Evolutionary conservation across 2,888 invertebrate species (phyloP).

Genomic region (Clepsis dumicolana): DNA sequence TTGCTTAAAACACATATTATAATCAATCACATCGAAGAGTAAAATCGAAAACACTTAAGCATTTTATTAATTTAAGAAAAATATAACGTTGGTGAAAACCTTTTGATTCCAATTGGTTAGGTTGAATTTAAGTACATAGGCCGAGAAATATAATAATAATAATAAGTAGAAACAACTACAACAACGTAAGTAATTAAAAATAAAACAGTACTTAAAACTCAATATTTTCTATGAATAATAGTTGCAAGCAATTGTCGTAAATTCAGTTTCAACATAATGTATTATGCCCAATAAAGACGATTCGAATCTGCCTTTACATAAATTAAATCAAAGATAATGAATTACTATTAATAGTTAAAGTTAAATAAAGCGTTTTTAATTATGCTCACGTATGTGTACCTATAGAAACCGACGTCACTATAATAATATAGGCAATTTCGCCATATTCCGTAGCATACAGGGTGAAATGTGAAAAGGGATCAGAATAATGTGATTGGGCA

Average conservation of each 20-base stretch:
- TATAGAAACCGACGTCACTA: too few species aligned
- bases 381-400: too few species aligned
- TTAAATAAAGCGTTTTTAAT: too few species aligned
- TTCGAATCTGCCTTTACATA: not conserved
- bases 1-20: conserved; percentile 49
- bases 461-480: too few species aligned
- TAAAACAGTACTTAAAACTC: not conserved
- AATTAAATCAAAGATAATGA: not conserved
- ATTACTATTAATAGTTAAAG: too few species aligned
- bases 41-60: conserved; percentile 35
- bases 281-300: not conserved
- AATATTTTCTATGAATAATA: not conserved
- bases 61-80: conserved; percentile 22
- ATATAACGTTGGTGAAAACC: conserved; percentile 2
- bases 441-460: too few species aligned
- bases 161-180: not conserved
- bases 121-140: conserved; percentile 1
- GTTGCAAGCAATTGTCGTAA: not conserved
- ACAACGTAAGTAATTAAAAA: too few species aligned
- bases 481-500: too few species aligned
- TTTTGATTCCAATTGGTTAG: conserved; percentile 1
- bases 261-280: not conserved
- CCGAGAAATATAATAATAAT: conserved; percentile 1
- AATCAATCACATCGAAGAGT: conserved; percentile 42
- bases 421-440: too few species aligned